These are phyloP conservation scores for Hydropotes inermis DNA, from an alignment of 2,113 vertebrate species.

Conservation along the genomic window DNA sequence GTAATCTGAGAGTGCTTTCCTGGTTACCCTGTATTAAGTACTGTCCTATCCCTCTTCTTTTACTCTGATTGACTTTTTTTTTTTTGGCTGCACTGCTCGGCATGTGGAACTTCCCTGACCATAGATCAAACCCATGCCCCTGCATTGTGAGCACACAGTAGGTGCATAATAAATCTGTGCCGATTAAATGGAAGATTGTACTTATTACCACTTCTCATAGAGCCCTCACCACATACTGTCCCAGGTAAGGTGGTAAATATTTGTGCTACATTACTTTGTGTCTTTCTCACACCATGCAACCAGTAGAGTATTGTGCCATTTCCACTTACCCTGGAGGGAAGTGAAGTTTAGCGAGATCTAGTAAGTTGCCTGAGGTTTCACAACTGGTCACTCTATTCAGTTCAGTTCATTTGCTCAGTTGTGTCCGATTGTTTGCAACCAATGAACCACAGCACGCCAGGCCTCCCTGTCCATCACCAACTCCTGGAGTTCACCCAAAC, in stretches of 20 bases:
- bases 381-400: neutral
- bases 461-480: neutral
- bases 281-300: neutral
- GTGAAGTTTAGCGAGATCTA: neutral
- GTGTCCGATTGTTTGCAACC: fast-evolving
- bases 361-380: neutral
- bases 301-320: neutral
- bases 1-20: neutral
- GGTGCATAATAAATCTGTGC: neutral
- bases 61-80: neutral
- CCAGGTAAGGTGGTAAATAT: neutral
- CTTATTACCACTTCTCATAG: neutral
- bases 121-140: neutral
- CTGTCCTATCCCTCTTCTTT: neutral
- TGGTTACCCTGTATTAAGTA: neutral
- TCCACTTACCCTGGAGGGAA: neutral
- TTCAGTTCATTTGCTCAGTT: neutral
- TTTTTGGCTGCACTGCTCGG: neutral
- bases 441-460: neutral
- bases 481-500: neutral
- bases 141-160: neutral
- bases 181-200: neutral
- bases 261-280: neutral
- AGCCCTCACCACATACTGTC: neutral
- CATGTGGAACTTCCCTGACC: neutral